phyloP scores from a whole-genome alignment of 37 sponge, comb jelly and placozoan genomes.

The Bolinopsis microptera region DNA sequence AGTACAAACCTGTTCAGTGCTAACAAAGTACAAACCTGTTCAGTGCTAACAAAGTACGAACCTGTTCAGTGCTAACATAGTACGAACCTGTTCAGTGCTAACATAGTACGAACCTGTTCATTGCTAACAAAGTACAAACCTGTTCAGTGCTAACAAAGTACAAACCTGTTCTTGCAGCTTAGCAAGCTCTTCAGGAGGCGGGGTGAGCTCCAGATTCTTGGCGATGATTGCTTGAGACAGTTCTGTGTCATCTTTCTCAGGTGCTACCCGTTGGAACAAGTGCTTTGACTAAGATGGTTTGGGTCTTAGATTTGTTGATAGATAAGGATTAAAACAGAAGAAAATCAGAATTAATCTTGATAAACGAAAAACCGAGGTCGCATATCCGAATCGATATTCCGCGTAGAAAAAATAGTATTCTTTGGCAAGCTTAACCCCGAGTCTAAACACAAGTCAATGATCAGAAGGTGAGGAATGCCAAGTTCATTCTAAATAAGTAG shows the following conservation, averaged over 20 bases:
- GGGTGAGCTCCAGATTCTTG: slow-evolving; percentile 36
- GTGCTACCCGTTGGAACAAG: slow-evolving; percentile 56
- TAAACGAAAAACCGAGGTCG: no score
- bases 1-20: no score
- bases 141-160: no score
- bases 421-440: slow-evolving; percentile 26
- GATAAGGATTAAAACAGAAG: no score
- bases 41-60: no score
- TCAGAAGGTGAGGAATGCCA: neutral
- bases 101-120: no score
- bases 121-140: no score
- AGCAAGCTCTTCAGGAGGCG: slow-evolving; percentile 41
- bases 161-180: slow-evolving; percentile 54
- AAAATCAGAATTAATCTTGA: no score
- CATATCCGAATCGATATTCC: no score
- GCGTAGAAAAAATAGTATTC: slow-evolving; percentile 34
- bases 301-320: neutral
- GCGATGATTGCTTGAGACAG: slow-evolving; percentile 47
- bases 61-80: no score
- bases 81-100: no score
- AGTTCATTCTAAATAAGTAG: neutral
- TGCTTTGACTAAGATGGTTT: slow-evolving; percentile 4
- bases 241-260: slow-evolving; percentile 41
- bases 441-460: neutral
- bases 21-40: no score